Base-by-base conservation (phyloP, 1,140 invertebrate species). In the Telenomus remus region DNA sequence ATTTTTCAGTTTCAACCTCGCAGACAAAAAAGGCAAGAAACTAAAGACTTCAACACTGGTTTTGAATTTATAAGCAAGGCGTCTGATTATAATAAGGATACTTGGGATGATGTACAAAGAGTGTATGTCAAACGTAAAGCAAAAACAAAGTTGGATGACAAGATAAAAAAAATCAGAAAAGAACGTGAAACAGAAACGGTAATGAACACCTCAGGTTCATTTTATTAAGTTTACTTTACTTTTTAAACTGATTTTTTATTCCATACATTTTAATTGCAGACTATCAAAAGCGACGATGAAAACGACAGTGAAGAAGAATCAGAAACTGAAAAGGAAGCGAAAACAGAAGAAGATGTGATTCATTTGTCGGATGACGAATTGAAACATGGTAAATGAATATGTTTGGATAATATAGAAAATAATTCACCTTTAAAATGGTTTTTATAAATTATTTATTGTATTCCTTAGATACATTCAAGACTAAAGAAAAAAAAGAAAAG, bases 101-200 rank as follows among this genome's bases (percentile, higher is more conserved):
- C 93, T n/a, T 96, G 94, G 95, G 93, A 95, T 87, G 94, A 95
- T 89, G 83, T 96, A 19, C 91, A 91, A 75, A 95, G 95, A 82
- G n/a, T n/a, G n/a, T 95, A 95, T 87, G 91, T 96, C 0, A 94
- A 94, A 81, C 87, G 93, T 44, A 95, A 95, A 89, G 92, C 91
- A 0, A 93, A 93, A 78, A 92, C 91, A 13, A 95, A 95, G 82
- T 89, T 95, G 4, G 95, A 97, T 88, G 95, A 97, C 56, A 97
- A 96, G 88, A 97, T 95, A 78, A 91, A 90, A 72, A 92, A 89
- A 82, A 86, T 91, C 3, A 86, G 92, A 75, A 79, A 88, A 84
- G 79, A 90, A 80, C 9, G 85, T 84, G 16, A 27, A 11, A 33
- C 11, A 86, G 48, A 85, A 80, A 54, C 80, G 80, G 83, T 88